Evolutionary conservation across 2,113 vertebrate genomes (phyloP), one percentile per base, ranked within the genome.

Genomic region (Sapayoa aenigma): DNA sequence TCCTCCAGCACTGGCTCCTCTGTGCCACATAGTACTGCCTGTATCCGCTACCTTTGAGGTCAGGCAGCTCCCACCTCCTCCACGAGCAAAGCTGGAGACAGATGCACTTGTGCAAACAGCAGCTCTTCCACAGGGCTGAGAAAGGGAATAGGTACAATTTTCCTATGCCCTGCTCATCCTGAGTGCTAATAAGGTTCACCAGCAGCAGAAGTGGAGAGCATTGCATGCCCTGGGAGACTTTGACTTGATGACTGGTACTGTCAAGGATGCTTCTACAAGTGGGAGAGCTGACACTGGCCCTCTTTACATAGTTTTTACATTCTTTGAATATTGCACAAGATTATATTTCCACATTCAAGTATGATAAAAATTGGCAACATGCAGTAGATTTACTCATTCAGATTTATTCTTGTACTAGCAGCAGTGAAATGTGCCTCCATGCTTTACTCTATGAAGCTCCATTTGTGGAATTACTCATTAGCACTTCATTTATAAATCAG

Each of bases 381-480:
- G 27, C 53, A 77, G 82, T 73, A 96, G 89, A 95, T 94, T 94
- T 90, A 96, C 75, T 96, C 90, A 41, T 82, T 97, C 72, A 88
- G 91, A 94, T 97, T 96, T 94, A 97, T 96, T 97, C 94, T 91
- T 93, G 92, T 76, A 91, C 42, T 52, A 94, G 87, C 67, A 95
- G 71, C 87, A 94, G 60, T 58, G 35, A 94, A 97, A 96, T 94
- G 87, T 96, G 94, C 82, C 87, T 87, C 62, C 22, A 59, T 89
- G 74, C 87, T 95, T 92, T 95, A 97, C 67, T 91, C 88, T 79
- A 91, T 28, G 89, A 89, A 95, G 81, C 56, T 76, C 68, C 55
- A 95, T 90, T 97, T 95, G 92, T 94, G 87, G 92, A 96, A 97
- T 95, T 94, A 96, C 95, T 97, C 96, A 94, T 94, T 93, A 96